Percentiles rank a stretch among this genome's conserved stretches.
These are phyloP conservation scores for Amphiprion percula DNA, from an alignment of 2,113 vertebrate genomes.

Conservation along the genomic window DNA sequence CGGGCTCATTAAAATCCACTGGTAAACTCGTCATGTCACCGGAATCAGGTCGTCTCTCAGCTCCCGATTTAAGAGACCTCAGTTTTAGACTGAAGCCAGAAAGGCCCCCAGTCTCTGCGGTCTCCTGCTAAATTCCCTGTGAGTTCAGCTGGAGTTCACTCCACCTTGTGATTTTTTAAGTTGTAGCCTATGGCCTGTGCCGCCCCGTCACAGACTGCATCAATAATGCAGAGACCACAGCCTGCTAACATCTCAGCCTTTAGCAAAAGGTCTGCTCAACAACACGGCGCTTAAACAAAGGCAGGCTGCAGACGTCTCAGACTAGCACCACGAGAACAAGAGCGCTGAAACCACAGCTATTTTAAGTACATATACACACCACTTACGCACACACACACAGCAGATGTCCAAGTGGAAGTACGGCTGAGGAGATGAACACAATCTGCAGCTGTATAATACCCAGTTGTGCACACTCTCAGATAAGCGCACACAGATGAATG, in stretches of 20 bases:
- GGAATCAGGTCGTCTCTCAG: slow-evolving; percentile 63
- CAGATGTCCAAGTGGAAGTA: not conserved
- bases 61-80: slow-evolving; percentile 40
- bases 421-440: slow-evolving; percentile 7
- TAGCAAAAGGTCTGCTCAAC: slow-evolving; percentile 44
- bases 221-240: slow-evolving; percentile 75
- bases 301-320: slow-evolving; percentile 30
- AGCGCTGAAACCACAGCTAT: slow-evolving; percentile 24
- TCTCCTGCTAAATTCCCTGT: slow-evolving; percentile 39
- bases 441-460: slow-evolving; percentile 22
- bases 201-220: slow-evolving; percentile 63
- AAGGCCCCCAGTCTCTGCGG: slow-evolving; percentile 17
- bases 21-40: slow-evolving; percentile 65
- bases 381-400: slow-evolving; percentile 6
- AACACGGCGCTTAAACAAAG: slow-evolving; percentile 46
- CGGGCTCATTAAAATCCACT: slow-evolving; percentile 67
- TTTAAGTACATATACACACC: slow-evolving; percentile 9
- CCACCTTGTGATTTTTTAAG: slow-evolving; percentile 61
- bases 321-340: slow-evolving; percentile 40
- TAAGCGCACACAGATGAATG: slow-evolving; percentile 23
- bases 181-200: slow-evolving; percentile 60
- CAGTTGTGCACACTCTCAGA: slow-evolving; percentile 19
- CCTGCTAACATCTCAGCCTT: slow-evolving; percentile 65
- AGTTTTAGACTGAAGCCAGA: slow-evolving; percentile 20
- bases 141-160: slow-evolving; percentile 73